Conservation (phyloP, 2,888 invertebrate genomes). For the Cryptops parisi region DNA sequence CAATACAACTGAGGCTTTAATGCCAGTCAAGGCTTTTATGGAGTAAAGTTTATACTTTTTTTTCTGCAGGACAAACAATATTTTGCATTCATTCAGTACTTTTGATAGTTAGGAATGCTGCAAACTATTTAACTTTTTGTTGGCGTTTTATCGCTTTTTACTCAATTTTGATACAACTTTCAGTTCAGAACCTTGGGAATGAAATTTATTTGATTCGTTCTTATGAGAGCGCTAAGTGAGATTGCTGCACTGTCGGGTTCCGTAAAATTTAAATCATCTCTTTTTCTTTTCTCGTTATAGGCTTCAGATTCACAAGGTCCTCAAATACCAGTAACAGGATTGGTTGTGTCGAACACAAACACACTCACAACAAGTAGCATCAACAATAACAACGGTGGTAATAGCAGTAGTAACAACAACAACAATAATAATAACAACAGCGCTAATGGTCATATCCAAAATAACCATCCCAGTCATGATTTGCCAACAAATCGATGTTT, state of each 20-base stretch:
- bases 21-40: no score
- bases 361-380: no score
- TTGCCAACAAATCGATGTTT: slow-evolving; percentile 14
- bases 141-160: background rate
- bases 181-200: background rate
- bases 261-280: no score
- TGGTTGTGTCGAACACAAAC: slow-evolving; percentile 3
- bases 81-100: no score
- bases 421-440: background rate
- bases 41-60: no score
- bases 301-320: background rate
- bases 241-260: no score
- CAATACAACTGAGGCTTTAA: no score
- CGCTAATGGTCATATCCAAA: background rate
- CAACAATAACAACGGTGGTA: background rate
- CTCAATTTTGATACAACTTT: background rate
- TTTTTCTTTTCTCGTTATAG: background rate
- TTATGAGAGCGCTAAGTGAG: no score
- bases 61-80: no score
- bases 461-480: background rate
- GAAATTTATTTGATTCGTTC: background rate
- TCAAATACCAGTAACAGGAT: slow-evolving; percentile 3
- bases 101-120: no score
- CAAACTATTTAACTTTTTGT: no score
- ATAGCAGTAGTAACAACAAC: slow-evolving; percentile 6